These are phyloP conservation scores for Meda fulgida DNA, from an alignment of 2,797 vertebrate species.

Conservation along the genomic window DNA sequence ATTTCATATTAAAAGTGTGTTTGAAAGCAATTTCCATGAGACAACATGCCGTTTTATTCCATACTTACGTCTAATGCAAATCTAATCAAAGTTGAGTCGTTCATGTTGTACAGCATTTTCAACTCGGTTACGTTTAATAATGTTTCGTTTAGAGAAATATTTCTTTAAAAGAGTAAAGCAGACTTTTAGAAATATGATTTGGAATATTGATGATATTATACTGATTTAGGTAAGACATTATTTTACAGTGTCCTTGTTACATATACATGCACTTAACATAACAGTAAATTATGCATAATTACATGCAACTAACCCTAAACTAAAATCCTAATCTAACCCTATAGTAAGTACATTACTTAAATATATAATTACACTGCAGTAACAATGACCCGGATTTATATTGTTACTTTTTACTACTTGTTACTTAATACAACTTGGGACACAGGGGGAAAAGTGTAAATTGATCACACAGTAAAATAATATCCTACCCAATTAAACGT, in stretches of 20 bases:
- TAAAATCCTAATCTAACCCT: too few relatives aligned
- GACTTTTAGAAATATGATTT: not conserved
- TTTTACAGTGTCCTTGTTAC: too few relatives aligned
- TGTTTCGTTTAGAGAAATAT: not conserved
- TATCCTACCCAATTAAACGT: not conserved
- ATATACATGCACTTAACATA: too few relatives aligned
- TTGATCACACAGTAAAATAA: not conserved
- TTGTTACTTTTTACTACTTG: too few relatives aligned
- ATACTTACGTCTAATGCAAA: not conserved
- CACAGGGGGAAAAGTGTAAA: not conserved
- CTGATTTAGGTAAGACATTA: too few relatives aligned
- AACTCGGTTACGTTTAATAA: not conserved
- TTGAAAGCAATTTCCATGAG: constrained; percentile 4
- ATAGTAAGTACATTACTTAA: too few relatives aligned
- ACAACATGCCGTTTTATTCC: not conserved
- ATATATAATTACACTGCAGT: too few relatives aligned
- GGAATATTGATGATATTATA: not conserved
- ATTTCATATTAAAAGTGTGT: not conserved
- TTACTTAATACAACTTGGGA: too few relatives aligned
- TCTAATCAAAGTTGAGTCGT: not conserved
- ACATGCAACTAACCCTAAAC: too few relatives aligned
- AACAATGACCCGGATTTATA: too few relatives aligned
- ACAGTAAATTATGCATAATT: too few relatives aligned
- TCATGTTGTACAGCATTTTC: not conserved
- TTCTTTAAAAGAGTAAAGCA: not conserved